Percentiles rank a stretch among this genome's conserved stretches.
Evolutionary conservation across 2,888 invertebrate species (phyloP).

Genomic region (Tiliacea aurago): DNA sequence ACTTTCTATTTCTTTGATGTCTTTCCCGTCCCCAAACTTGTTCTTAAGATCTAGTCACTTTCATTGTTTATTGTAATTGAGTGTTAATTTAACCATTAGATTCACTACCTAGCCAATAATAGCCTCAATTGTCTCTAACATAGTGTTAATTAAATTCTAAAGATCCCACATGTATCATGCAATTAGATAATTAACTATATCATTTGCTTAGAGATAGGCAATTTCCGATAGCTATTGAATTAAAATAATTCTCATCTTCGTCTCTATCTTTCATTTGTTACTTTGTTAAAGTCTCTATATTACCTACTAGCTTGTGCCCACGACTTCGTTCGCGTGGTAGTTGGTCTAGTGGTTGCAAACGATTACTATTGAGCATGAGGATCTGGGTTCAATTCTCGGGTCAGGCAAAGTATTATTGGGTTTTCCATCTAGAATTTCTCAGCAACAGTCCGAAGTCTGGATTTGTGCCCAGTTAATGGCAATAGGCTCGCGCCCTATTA

Average conservation of each 20-base stretch:
- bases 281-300: background rate
- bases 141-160: conserved; percentile 8
- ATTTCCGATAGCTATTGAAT: background rate
- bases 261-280: background rate
- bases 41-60: conserved; percentile 12
- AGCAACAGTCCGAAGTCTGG: no score
- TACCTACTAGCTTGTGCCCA: background rate
- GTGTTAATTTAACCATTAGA: conserved; percentile 25
- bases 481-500: no score
- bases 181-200: background rate
- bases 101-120: conserved; percentile 19
- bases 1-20: conserved; percentile 56
- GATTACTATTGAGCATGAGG: no score
- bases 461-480: no score
- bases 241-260: background rate
- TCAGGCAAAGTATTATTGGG: no score
- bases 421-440: no score
- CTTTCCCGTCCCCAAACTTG: conserved; percentile 8
- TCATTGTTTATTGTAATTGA: conserved; percentile 27
- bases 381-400: no score
- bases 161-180: background rate
- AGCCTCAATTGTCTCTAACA: conserved; percentile 6
- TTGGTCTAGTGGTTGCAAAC: no score
- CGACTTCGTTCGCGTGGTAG: no score
- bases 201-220: background rate